These are phyloP conservation scores for Chrysochloris asiatica DNA, from an alignment of 2,113 vertebrate species.

Conservation along the genomic window DNA sequence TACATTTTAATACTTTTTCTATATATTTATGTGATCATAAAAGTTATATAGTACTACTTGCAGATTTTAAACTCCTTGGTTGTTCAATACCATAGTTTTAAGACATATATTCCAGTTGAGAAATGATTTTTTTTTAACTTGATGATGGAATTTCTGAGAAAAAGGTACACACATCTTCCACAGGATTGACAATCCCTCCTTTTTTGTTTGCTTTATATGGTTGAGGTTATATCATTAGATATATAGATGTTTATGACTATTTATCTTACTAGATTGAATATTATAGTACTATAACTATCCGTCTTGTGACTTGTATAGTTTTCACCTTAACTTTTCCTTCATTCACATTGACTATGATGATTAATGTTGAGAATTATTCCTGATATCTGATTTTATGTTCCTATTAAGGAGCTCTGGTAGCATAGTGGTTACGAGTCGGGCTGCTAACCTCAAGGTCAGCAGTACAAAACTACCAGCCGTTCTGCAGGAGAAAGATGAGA, in stretches of 20 bases:
- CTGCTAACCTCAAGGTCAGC: no score
- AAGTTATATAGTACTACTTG: neutral
- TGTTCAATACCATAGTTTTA: neutral
- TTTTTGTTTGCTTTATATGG: neutral
- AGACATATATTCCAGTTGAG: no score
- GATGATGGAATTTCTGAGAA: neutral
- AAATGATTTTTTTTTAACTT: neutral
- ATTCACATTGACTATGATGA: neutral
- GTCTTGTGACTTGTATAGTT: neutral
- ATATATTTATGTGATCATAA: neutral
- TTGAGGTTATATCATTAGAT: neutral
- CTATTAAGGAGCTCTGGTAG: no score
- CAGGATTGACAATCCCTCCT: neutral
- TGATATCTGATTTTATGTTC: neutral
- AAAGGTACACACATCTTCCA: neutral
- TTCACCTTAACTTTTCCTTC: neutral
- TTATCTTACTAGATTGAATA: neutral
- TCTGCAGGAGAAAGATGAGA: no score
- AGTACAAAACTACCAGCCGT: no score
- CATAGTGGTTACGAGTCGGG: no score
- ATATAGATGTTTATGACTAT: neutral
- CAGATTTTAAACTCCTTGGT: neutral
- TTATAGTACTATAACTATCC: neutral
- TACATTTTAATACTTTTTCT: neutral
- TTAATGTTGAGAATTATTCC: neutral